Percentiles rank a stretch among this genome's conserved stretches.
Evolutionary conservation across 1,140 invertebrate genomes (phyloP).

Genomic region (Gerris buenoi): DNA sequence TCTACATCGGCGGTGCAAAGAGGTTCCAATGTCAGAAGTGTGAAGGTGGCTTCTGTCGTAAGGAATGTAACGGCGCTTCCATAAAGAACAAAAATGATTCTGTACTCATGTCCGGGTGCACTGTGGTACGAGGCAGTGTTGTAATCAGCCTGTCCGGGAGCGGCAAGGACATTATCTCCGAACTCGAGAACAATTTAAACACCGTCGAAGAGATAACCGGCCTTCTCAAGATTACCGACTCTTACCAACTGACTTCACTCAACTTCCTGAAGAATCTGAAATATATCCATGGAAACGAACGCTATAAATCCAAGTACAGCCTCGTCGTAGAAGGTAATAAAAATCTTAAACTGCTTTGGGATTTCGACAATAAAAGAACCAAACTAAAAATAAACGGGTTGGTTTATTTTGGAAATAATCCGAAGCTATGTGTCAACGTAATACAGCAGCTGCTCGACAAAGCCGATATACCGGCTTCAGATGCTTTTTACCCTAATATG

Average conservation of each 20-base stretch:
- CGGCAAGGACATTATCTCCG: conserved; percentile 52
- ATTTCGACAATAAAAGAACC: conserved; percentile 37
- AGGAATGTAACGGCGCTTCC: conserved; percentile 45
- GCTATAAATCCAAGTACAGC: conserved; percentile 23
- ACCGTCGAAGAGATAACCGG: conserved; percentile 62
- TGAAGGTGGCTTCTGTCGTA: conserved; percentile 34
- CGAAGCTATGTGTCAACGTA: conserved; percentile 71
- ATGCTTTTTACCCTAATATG: conserved; percentile 52
- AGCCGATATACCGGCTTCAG: conserved; percentile 31
- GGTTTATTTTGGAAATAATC: conserved; percentile 84
- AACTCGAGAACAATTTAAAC: conserved; percentile 60
- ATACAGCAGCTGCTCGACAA: conserved; percentile 49
- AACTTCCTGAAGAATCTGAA: conserved; percentile 68
- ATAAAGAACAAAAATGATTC: conserved; percentile 59
- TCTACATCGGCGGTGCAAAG: conserved; percentile 33
- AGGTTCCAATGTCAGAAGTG: conserved; percentile 5
- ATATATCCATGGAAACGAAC: conserved; percentile 41
- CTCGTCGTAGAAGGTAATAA: conserved; percentile 68
- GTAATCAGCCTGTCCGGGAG: conserved; percentile 67
- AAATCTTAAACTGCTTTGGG: conserved; percentile 81
- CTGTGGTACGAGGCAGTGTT: conserved; percentile 58
- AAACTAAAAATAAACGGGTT: conserved; percentile 42
- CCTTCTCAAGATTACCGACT: conserved; percentile 62
- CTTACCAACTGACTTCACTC: conserved; percentile 62
- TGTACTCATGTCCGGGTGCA: conserved; percentile 64